Evolutionary conservation across 1,140 invertebrate genomes (phyloP), one percentile per base, ranked within the genome.

Genomic region (Rhysida immarginata): DNA sequence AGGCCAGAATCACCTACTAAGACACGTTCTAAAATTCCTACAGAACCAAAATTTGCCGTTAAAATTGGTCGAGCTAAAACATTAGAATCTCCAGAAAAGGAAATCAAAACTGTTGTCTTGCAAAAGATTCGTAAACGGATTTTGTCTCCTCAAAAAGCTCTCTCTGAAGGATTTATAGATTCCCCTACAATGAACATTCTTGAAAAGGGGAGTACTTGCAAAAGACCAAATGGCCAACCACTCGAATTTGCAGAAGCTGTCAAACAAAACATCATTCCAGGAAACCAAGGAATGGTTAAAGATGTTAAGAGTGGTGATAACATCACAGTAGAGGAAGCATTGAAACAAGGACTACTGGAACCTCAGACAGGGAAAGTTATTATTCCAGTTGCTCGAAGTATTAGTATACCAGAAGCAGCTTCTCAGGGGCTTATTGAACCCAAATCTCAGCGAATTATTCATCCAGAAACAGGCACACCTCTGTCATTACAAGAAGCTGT

Each of bases 311-410:
- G 81, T 58, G 87, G 88, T 55, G 80, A 88, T 61, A 69, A 78
- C 3, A 63, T 96, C 8, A 84, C 76, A 29, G 83, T 95, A 8
- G 80, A 80, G 23, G 81, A 96, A 72, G 92, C 91, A 2, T 76
- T 96, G 1, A 77, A 85, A 57, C 76, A 84, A 61, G 88, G 89
- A 43, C 76, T 95, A 52, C 68, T 97, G 57, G 87, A 96, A 74
- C 73, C 80, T 1, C 62, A 72, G 13, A 81, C 81, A 59, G 85
- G 87, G 64, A 78, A 86, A 66, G 66, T 85, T 55, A 71, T 94
- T 26, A 75, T 94, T 62, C 88, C 91, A 27, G 66, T 90, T 59
- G 87, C 81, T 42, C 80, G 81, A 65, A 85, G 83, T 67, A 68
- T 94, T 27, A 83, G 85, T 21, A 71, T 94, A 57, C 81, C 87